Conservation (phyloP, 1,140 invertebrate species). For the Eriocheir sinensis region DNA sequence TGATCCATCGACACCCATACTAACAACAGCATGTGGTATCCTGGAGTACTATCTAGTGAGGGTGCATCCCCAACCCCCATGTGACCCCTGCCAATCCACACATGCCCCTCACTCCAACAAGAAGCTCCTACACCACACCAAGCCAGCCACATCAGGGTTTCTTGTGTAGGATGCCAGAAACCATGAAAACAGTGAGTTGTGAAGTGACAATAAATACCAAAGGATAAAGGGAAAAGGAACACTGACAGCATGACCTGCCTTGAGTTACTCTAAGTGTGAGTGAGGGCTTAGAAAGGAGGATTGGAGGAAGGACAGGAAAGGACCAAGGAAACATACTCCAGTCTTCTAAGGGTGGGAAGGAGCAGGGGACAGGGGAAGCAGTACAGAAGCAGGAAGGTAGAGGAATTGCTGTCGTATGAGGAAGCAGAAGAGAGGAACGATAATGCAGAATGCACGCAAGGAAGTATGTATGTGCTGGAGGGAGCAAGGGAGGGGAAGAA, state of each 20-base stretch:
- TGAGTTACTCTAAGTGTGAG: background rate
- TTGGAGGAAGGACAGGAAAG: background rate
- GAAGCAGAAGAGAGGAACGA: no score
- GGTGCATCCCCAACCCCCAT: background rate
- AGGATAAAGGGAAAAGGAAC: background rate
- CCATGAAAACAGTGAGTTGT: background rate
- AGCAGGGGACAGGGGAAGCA: no score
- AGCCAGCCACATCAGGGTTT: background rate
- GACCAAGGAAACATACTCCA: background rate
- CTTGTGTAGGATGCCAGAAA: background rate
- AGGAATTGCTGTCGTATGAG: no score
- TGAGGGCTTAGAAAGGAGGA: background rate
- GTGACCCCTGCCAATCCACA: background rate
- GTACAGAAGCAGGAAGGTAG: no score
- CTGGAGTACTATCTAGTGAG: no score
- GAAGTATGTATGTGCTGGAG: no score
- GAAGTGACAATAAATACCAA: background rate
- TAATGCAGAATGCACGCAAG: no score
- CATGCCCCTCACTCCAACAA: conserved; percentile 32
- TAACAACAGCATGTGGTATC: background rate
- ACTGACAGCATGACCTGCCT: background rate
- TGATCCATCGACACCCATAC: no score
- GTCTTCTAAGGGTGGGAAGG: no score
- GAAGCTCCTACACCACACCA: background rate
- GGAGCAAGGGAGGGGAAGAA: background rate